Evolutionary conservation across 1,140 invertebrate species (phyloP).

Genomic region (Drosophila pectinifera): DNA sequence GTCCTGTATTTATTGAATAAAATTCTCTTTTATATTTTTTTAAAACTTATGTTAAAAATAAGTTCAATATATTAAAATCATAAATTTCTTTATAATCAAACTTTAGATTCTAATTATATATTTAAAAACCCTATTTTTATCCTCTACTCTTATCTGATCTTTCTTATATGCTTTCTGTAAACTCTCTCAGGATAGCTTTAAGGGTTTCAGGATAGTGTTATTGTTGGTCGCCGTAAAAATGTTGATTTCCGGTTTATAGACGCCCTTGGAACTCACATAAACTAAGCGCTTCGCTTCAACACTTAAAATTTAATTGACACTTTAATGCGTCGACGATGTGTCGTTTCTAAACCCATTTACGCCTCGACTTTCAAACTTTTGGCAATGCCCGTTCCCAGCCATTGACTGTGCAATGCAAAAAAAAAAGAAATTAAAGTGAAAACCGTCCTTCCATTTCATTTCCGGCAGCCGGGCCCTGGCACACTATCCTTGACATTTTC

Average conservation of each 20-base stretch:
- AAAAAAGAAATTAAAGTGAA: constrained; percentile 15
- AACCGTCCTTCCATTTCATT: constrained; percentile 34
- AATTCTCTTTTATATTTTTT: too few species aligned
- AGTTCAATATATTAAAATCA: too few species aligned
- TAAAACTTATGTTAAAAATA: too few species aligned
- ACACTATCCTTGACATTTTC: constrained; percentile 74
- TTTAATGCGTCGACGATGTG: constrained; percentile 6
- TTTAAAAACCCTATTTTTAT: not conserved
- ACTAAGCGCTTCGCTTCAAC: not conserved
- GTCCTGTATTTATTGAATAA: too few species aligned
- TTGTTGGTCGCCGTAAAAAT: too few species aligned
- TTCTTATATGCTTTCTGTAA: too few species aligned
- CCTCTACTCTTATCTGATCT: too few species aligned
- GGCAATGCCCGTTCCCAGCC: not conserved
- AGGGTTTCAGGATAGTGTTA: not conserved
- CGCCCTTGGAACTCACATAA: not conserved
- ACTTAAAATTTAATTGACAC: constrained; percentile 6
- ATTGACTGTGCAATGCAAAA: not conserved
- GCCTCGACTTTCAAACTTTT: constrained; percentile 4
- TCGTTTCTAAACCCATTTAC: constrained; percentile 9
- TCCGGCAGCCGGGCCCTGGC: constrained; percentile 38
- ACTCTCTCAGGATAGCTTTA: too few species aligned
- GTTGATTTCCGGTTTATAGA: not conserved
- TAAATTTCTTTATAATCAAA: too few species aligned
- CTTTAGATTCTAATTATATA: too few species aligned